phyloP scores from a whole-genome alignment of 2,113 vertebrate genomes.

The Reinhardtius hippoglossoides region DNA sequence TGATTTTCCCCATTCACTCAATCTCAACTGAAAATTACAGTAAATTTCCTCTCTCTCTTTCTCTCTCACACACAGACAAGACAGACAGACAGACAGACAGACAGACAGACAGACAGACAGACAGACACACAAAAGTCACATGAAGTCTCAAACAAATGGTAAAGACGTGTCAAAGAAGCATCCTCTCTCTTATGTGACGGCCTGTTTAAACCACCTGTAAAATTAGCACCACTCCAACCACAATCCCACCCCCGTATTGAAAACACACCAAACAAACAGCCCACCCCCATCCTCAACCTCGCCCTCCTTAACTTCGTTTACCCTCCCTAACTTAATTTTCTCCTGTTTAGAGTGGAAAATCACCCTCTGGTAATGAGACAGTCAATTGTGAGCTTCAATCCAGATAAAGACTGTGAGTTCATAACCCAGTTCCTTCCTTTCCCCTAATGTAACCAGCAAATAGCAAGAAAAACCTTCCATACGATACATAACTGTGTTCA shows the following conservation, averaged over 20 bases:
- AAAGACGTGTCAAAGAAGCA: constrained; percentile 2
- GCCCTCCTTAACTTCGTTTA: constrained; percentile 25
- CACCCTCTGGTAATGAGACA: constrained; percentile 32
- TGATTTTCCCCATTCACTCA: constrained; percentile 14
- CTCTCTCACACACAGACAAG: too few relatives aligned
- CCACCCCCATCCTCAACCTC: neutral
- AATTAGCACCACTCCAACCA: constrained; percentile 4
- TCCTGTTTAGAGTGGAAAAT: constrained; percentile 56
- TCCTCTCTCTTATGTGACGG: neutral
- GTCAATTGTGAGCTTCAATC: constrained; percentile 43
- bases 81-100: constrained; percentile 2
- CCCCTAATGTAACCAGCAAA: neutral
- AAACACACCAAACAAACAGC: neutral
- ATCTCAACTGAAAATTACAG: too few relatives aligned
- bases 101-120: constrained; percentile 4
- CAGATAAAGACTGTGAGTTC: constrained; percentile 29
- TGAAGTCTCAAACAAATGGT: constrained; percentile 6
- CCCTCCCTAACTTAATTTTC: constrained; percentile 48
- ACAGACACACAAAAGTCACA: constrained; percentile 19
- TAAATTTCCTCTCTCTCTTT: neutral
- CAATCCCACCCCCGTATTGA: neutral
- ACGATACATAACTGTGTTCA: neutral
- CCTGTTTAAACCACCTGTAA: constrained; percentile 19
- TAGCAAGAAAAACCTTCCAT: neutral
- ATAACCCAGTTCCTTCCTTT: neutral